Conservation (phyloP, 1,140 invertebrate genomes). For the Agrilus planipennis region DNA sequence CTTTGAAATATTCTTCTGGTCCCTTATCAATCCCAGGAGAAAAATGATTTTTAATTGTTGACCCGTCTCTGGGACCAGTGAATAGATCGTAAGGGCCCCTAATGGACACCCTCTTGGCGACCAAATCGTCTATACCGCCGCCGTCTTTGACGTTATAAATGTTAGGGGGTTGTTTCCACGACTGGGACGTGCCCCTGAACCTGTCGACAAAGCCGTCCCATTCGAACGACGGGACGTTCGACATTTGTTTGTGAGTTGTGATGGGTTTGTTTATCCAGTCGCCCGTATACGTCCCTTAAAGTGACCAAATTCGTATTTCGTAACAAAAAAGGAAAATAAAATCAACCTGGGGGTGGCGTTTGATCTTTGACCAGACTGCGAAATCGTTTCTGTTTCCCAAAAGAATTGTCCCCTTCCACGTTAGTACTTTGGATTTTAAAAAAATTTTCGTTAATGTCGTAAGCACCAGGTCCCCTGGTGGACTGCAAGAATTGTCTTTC, state of each 20-base stretch:
- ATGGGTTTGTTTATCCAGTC: slow-evolving; percentile 6
- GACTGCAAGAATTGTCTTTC: slow-evolving; percentile 16
- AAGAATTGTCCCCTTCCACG: slow-evolving; percentile 14
- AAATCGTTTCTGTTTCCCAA: slow-evolving; percentile 17
- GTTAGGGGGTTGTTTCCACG: slow-evolving; percentile 18
- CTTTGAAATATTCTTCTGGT: slow-evolving; percentile 6
- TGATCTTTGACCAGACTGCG: slow-evolving; percentile 4
- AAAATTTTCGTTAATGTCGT: slow-evolving; percentile 20
- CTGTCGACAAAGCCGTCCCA: slow-evolving; percentile 20
- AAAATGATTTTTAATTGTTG: slow-evolving; percentile 31
- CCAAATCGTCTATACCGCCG: slow-evolving; percentile 5
- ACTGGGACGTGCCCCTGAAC: slow-evolving; percentile 15
- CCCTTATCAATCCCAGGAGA: slow-evolving; percentile 8
- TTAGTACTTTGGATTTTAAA: slow-evolving; percentile 11
- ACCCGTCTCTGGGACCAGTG: slow-evolving; percentile 23
- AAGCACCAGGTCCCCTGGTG: slow-evolving; percentile 23
- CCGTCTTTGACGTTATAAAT: slow-evolving; percentile 15
- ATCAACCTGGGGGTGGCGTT: slow-evolving; percentile 17
- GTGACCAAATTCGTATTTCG: background rate
- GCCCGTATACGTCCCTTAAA: slow-evolving; percentile 9
- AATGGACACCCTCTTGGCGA: slow-evolving; percentile 10
- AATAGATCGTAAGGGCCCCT: slow-evolving; percentile 29
- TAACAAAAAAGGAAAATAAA: background rate
- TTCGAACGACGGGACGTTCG: slow-evolving; percentile 19
- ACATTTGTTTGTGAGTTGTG: slow-evolving; percentile 13